These are phyloP conservation scores for Centropristis striata DNA, from an alignment of 2,113 vertebrate species.

Conservation along the genomic window DNA sequence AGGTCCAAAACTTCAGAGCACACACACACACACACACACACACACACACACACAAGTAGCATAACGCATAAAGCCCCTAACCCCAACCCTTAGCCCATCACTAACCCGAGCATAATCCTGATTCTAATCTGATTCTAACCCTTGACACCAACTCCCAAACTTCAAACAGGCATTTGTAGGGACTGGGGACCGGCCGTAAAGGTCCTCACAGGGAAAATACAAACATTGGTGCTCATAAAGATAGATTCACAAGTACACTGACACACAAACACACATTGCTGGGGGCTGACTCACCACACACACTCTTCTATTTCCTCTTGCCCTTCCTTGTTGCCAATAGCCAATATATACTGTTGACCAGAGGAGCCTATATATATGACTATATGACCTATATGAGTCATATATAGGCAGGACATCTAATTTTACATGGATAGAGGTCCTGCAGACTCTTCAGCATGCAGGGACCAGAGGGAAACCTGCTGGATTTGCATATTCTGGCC, in stretches of 20 bases:
- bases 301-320: neutral
- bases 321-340: neutral
- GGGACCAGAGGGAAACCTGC: neutral
- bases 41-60: neutral
- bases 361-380: neutral
- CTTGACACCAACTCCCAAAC: too few species aligned
- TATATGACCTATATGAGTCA: too few species aligned
- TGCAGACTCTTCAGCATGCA: neutral
- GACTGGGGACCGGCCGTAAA: too few species aligned
- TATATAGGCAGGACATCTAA: neutral
- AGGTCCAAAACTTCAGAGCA: neutral
- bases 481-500: neutral
- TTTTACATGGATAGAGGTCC: neutral
- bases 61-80: too few species aligned
- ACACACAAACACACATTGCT: neutral
- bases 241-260: too few species aligned
- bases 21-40: neutral
- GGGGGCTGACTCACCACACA: neutral
- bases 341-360: too few species aligned
- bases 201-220: too few species aligned
- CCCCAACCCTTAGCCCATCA: too few species aligned
- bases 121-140: too few species aligned
- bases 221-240: neutral
- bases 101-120: too few species aligned
- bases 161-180: too few species aligned